Evolutionary conservation across 2,888 invertebrate genomes (phyloP).

Genomic region (Apoda limacodes): DNA sequence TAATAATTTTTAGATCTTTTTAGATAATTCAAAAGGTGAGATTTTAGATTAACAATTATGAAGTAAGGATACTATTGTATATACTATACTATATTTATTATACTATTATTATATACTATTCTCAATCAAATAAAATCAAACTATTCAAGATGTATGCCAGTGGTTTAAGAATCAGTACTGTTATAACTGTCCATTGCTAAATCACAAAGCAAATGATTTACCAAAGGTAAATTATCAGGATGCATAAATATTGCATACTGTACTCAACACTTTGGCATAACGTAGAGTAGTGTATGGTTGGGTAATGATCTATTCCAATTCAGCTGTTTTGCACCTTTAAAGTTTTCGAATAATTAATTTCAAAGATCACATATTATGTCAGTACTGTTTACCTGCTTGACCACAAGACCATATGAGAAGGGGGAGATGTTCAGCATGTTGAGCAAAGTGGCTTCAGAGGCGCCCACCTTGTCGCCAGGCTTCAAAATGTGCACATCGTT

Average conservation of each 20-base stretch:
- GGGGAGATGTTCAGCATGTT: slow-evolving; percentile 99
- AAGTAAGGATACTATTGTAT: slow-evolving; percentile 1
- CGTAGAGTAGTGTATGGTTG: too few relatives aligned
- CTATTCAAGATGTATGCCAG: slow-evolving; percentile 22
- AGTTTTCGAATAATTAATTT: too few relatives aligned
- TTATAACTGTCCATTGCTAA: too few relatives aligned
- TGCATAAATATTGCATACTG: slow-evolving; percentile 40
- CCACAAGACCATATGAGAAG: slow-evolving; percentile 97
- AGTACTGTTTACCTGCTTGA: slow-evolving; percentile 88
- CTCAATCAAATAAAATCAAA: too few relatives aligned
- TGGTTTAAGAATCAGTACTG: slow-evolving; percentile 17
- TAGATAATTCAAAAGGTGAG: too few relatives aligned
- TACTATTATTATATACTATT: neutral
- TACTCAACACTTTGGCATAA: slow-evolving; percentile 68
- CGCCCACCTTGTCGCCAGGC: slow-evolving; percentile 98
- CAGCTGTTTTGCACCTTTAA: too few relatives aligned
- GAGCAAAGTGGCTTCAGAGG: slow-evolving; percentile 97
- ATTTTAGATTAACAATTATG: too few relatives aligned
- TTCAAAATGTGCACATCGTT: slow-evolving; percentile 93
- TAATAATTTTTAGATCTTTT: too few relatives aligned
- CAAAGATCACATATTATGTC: too few relatives aligned
- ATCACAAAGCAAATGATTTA: slow-evolving; percentile 31
- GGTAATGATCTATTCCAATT: too few relatives aligned
- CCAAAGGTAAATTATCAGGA: slow-evolving; percentile 65
- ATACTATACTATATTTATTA: neutral